Base-by-base conservation (phyloP, 1,140 invertebrate genomes). In the Drosophila lowei region DNA sequence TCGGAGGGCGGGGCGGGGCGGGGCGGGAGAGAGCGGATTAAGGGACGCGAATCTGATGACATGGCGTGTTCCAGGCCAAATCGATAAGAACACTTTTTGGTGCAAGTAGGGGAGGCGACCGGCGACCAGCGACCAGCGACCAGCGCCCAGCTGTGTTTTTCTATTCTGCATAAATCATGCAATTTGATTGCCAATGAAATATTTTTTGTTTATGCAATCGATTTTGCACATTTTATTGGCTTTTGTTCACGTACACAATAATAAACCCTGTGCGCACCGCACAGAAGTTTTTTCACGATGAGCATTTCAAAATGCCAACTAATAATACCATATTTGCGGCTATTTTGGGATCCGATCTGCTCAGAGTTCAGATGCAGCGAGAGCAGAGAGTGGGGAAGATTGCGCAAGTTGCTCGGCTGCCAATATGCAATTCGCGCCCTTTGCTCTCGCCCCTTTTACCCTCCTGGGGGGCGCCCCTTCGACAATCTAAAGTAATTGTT, bases 131-230 rank as follows among this genome's bases (percentile, higher is more conserved):
- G 23, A 23, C 23, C 23, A 23, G 2, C 23, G 0, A 5, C 23
- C 23, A 25, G 4, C 23, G 9, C 9, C 34, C 60, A 74, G 70
- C 60, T 73, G 71, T 56, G 41, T 44, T 41, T 73, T 44, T 42
- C 49, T 50, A 65, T 77, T 77, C 65, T 71, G 65, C 77, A 86
- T 85, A 86, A 85, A 67, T 81, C 81, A 80, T 66, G 63, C 67
- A 74, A 53, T 85, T 77, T 77, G 81, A 77, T 77, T 70, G 61
- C 61, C 61, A 64, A 70, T 85, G 63, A 85, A 81, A 85, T 68
- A 43, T 53, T 34, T 4, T 9, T n/a, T n/a, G 68, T 85, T 80
- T 70, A 77, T 73, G 63, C 80, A 62, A 88, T 85, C 77, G 81
- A 88, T 86, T 86, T 67, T 71, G 64, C 57, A 86, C 68, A 72